A percentile compares a stretch with the other conserved stretches of the same genome.
Evolutionary conservation across 2,797 vertebrate genomes (phyloP).

Genomic region (Manis crassicaudata): DNA sequence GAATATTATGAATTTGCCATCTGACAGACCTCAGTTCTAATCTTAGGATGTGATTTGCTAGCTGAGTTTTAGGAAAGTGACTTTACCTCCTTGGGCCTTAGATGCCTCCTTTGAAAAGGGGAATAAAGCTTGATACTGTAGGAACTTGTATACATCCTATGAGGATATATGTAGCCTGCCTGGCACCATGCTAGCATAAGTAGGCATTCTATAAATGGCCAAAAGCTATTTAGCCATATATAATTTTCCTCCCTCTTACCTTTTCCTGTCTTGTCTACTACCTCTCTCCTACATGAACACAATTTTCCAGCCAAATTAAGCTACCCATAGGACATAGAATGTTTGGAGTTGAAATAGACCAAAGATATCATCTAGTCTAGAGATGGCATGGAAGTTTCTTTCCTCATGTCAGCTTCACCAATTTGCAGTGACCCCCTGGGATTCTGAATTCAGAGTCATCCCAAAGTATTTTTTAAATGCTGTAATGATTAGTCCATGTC

Average conservation of each 20-base stretch:
- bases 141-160: background rate
- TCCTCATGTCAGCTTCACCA: background rate
- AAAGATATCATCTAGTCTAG: background rate
- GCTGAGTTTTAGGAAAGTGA: background rate
- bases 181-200: background rate
- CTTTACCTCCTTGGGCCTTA: background rate
- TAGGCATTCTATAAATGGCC: background rate
- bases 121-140: background rate
- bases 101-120: background rate
- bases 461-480: background rate
- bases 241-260: background rate
- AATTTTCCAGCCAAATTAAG: background rate
- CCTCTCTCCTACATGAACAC: background rate
- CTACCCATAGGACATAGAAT: background rate
- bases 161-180: background rate
- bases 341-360: background rate
- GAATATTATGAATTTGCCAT: background rate
- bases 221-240: background rate
- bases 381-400: background rate
- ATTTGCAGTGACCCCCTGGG: background rate
- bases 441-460: background rate
- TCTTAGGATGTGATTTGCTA: background rate
- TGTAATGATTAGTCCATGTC: background rate
- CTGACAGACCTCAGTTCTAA: background rate
- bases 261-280: background rate